Evolutionary conservation across 2,797 vertebrate species (phyloP).

Genomic region (Cynodonichthys magdalenae): DNA sequence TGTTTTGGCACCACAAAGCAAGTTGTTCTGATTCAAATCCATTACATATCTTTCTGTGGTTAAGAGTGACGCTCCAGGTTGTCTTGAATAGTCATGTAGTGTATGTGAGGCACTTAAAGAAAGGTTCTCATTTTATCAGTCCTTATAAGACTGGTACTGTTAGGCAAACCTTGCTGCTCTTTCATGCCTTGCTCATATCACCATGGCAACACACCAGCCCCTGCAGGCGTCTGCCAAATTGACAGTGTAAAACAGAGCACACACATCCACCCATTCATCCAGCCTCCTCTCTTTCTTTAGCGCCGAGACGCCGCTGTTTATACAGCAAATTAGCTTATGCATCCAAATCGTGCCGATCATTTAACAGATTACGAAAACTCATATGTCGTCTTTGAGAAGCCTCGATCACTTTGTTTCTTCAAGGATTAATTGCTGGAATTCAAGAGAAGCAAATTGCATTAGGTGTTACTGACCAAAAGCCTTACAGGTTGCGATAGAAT

Average conservation of each 20-base stretch:
- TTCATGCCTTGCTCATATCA: slow-evolving; percentile 84
- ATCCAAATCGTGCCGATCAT: slow-evolving; percentile 40
- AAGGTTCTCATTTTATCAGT: slow-evolving; percentile 76
- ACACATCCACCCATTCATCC: slow-evolving; percentile 79
- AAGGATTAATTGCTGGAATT: slow-evolving; percentile 58
- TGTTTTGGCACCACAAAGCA: slow-evolving; percentile 16
- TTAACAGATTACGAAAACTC: slow-evolving; percentile 39
- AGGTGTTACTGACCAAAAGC: slow-evolving; percentile 66
- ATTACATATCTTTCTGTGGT: slow-evolving; percentile 9
- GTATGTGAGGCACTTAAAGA: slow-evolving; percentile 62
- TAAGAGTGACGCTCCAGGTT: slow-evolving; percentile 23
- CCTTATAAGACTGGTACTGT: slow-evolving; percentile 82
- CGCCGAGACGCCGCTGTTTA: slow-evolving; percentile 57
- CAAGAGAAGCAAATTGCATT: slow-evolving; percentile 60
- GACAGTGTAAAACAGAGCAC: slow-evolving; percentile 83
- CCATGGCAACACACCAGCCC: slow-evolving; percentile 87
- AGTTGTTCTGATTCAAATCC: slow-evolving; percentile 12
- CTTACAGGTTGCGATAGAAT: slow-evolving; percentile 71
- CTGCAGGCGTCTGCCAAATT: slow-evolving; percentile 85
- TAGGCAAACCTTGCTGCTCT: slow-evolving; percentile 84
- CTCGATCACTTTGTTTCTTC: slow-evolving; percentile 30
- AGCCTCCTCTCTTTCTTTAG: slow-evolving; percentile 64
- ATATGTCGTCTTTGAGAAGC: slow-evolving; percentile 23
- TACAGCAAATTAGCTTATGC: slow-evolving; percentile 67
- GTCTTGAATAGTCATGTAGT: slow-evolving; percentile 45